phyloP scores from a whole-genome alignment of 2,797 vertebrate genomes.

The Hypotaenidia okinawae region DNA sequence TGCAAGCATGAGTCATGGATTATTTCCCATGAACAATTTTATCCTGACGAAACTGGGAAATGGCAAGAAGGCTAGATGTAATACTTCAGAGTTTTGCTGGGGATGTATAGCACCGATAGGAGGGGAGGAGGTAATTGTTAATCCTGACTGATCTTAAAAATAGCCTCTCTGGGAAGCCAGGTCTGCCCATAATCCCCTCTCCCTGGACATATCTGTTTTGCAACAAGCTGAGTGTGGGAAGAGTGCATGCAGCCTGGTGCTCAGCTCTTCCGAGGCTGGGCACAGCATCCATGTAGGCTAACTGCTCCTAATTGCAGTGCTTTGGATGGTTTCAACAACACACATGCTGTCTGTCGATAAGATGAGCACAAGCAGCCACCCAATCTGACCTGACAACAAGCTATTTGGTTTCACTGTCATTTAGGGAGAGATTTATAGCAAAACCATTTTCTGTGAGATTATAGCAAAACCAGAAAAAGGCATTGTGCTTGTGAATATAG shows the following conservation, averaged over 20 bases:
- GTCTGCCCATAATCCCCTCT: neutral
- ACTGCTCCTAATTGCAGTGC: neutral
- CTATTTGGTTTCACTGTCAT: neutral
- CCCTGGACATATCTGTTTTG: neutral
- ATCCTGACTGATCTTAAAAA: neutral
- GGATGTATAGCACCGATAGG: neutral
- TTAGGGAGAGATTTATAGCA: neutral
- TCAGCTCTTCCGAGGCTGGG: neutral
- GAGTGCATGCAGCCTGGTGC: neutral
- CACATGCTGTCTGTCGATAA: neutral
- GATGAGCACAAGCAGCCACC: neutral
- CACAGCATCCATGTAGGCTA: fast-evolving
- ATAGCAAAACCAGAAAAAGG: neutral
- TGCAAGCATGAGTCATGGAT: neutral
- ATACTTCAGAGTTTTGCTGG: neutral
- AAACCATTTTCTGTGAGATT: neutral
- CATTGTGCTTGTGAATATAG: neutral
- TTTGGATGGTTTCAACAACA: neutral
- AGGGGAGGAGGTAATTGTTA: neutral
- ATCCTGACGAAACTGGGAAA: neutral
- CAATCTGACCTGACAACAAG: neutral
- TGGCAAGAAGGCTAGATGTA: neutral
- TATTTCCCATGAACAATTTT: neutral
- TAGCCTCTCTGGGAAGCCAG: neutral
- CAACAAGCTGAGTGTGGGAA: neutral